phyloP scores from a whole-genome alignment of 1,140 invertebrate species.

The Tetramorium simillimum region DNA sequence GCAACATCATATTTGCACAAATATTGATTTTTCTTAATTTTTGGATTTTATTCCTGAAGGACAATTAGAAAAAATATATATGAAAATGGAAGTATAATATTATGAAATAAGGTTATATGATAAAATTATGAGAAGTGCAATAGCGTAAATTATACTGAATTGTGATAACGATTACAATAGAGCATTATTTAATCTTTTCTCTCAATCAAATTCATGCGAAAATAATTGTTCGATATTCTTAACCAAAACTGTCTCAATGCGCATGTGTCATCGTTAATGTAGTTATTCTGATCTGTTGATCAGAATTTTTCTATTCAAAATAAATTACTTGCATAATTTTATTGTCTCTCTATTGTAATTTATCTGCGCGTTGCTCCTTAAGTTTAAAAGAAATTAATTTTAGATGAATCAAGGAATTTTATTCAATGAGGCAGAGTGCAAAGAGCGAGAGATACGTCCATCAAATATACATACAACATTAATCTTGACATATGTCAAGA shows the following conservation, averaged over 20 bases:
- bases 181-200: background rate
- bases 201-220: background rate
- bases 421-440: background rate
- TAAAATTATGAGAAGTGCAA: constrained; percentile 9
- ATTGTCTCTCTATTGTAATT: background rate
- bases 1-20: background rate
- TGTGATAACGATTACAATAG: background rate
- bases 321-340: background rate
- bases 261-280: background rate
- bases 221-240: constrained; percentile 21
- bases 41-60: background rate
- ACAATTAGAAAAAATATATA: background rate
- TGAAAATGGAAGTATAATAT: background rate
- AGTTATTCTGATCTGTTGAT: background rate
- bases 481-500: background rate
- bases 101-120: background rate
- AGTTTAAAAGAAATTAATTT: background rate
- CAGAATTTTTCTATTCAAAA: background rate
- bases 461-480: background rate
- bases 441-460: background rate
- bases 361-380: background rate
- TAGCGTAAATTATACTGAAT: background rate
- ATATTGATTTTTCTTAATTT: background rate
- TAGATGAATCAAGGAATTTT: background rate
- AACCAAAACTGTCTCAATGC: background rate